Evolutionary conservation across 2,797 vertebrate species (phyloP), one percentile per base, ranked within the genome.

Genomic region (Gallinago solitaria): DNA sequence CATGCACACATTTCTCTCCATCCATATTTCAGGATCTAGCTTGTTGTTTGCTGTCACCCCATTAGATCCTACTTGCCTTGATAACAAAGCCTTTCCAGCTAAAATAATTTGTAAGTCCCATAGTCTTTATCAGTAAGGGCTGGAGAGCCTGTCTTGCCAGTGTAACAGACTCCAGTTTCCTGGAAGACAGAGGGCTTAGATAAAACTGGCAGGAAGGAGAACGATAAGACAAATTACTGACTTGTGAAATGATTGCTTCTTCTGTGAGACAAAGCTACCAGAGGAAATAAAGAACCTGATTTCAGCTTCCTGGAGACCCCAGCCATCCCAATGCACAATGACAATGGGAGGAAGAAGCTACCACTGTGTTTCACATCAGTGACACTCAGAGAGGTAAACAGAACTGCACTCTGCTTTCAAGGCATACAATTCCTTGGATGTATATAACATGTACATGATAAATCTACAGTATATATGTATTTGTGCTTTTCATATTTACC

Each of bases 361-460:
- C 16, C 0, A 0, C 35, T 60, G 16, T 57, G 20, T 64, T 68
- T 53, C 41, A 24, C 4, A 28, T 20, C 27, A 43, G 15, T 28
- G 43, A n/a, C 4, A 10, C 19, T 74, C 43, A 20, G 35, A 78
- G 47, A 80, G 11, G 27, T 16, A 47, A 93, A 73, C 9, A 73
- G 61, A 88, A 13, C 12, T 16, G 9, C 33, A 30, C 4, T 27
- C 33, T 81, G 37, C 35, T 45, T 43, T 63, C 51, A 69, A 69
- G 47, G 33, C 16, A 81, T 3, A 10, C n/a, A 65, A 2, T 12
- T 70, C 50, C 39, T 39, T 39, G 28, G 23, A 45, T 11, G 9
- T 23, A 18, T 45, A 13, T 0, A 2, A 50, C 33, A 78, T 6
- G 12, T n/a, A 45, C 0, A 2, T 2, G 7, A 60, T 45, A 86